A percentile compares a stretch with the other conserved stretches of the same genome.
phyloP scores from a whole-genome alignment of 2,113 vertebrate species.

The Promerops cafer region DNA sequence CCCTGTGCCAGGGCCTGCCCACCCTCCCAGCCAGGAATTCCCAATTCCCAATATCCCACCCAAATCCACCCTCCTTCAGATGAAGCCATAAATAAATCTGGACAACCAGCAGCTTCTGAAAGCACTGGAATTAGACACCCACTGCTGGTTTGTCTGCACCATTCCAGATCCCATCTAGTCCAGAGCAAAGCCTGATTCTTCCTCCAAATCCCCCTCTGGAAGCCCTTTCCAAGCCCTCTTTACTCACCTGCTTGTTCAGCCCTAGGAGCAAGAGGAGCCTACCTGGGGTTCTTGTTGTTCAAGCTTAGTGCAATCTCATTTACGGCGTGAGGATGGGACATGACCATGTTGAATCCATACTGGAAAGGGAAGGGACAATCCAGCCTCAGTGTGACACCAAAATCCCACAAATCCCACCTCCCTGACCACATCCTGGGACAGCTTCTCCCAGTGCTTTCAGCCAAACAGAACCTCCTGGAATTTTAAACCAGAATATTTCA shows the following conservation, averaged over 20 bases:
- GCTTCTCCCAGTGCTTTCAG: too few species aligned
- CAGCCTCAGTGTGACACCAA: fast-evolving
- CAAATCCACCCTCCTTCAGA: neutral
- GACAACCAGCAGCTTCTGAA: neutral
- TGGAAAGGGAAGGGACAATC: constrained; percentile 29
- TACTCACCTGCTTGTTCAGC: neutral
- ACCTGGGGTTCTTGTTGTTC: constrained; percentile 98
- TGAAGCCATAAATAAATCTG: fast-evolving
- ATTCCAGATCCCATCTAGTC: fast-evolving
- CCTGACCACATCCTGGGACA: neutral
- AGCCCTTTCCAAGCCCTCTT: neutral
- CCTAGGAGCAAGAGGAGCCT: neutral
- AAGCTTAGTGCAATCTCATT: constrained; percentile 95
- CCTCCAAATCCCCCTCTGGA: neutral
- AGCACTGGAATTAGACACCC: fast-evolving
- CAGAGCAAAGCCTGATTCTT: neutral
- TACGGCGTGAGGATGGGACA: constrained; percentile 95
- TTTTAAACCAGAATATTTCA: neutral
- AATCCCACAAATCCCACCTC: neutral
- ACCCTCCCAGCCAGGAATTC: neutral
- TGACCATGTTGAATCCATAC: constrained; percentile 99
- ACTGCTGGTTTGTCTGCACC: fast-evolving
- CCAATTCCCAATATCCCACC: neutral
- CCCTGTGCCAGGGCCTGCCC: fast-evolving
- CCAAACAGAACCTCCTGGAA: neutral